A percentile compares a stretch with the other conserved stretches of the same genome.
phyloP scores from a whole-genome alignment of 2,888 invertebrate species.

The Atherix ibis region DNA sequence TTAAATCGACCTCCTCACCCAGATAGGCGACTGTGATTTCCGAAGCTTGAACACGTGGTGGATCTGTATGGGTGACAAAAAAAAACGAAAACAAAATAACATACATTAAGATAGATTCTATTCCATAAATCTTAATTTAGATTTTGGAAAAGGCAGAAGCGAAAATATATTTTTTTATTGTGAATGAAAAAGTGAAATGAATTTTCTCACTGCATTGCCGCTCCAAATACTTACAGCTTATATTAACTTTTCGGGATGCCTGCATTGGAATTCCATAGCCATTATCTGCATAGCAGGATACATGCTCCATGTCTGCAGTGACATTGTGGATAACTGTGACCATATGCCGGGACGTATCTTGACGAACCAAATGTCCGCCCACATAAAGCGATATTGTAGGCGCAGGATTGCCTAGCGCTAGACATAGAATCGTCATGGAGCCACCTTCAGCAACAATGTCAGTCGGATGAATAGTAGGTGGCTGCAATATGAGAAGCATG shows the following conservation, averaged over 20 bases:
- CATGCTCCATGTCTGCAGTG: conserved; percentile 68
- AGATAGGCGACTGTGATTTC: conserved; percentile 62
- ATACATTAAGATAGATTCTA: no score
- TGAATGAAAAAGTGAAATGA: no score
- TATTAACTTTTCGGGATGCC: conserved; percentile 60
- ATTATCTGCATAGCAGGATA: conserved; percentile 77
- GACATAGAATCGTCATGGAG: conserved; percentile 72
- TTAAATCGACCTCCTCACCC: conserved; percentile 59
- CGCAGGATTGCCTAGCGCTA: conserved; percentile 71
- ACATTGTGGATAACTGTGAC: conserved; percentile 76
- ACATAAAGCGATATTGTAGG: conserved; percentile 74
- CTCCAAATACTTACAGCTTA: conserved; percentile 59
- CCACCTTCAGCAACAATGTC: conserved; percentile 71
- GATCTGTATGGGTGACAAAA: conserved; percentile 36
- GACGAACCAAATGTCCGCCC: conserved; percentile 52
- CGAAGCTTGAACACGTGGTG: conserved; percentile 59
- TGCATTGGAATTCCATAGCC: conserved; percentile 79
- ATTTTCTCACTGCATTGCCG: no score
- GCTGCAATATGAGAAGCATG: conserved; percentile 33
- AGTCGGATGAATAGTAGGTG: conserved; percentile 69
- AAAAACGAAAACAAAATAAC: no score
- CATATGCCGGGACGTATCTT: conserved; percentile 71
- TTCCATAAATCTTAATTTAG: no score
- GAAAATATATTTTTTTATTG: no score
- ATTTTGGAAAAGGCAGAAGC: no score